Evolutionary conservation across 2,113 vertebrate genomes (phyloP), one percentile per base, ranked within the genome.

Genomic region (Camelus dromedarius): DNA sequence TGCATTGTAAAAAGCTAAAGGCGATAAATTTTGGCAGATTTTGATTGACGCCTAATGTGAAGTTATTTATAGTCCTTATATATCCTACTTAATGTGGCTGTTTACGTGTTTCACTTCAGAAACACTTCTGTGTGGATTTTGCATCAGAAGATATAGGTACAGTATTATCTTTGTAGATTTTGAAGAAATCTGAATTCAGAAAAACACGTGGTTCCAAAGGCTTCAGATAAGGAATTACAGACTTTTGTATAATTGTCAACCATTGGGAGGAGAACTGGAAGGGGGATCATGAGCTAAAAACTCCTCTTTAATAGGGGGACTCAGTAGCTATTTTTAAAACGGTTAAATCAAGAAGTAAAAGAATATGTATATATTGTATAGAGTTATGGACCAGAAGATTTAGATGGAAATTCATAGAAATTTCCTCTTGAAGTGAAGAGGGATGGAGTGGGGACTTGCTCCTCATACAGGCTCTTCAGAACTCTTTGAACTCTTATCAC

Each of bases 151-250:
- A 60, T 58, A 48, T 35, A 26, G 56, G 73, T 0, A 32, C 5
- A 56, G 32, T 60, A 42, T 86, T 46, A 72, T 14, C 11, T 85
- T 60, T 89, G 24, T 56, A 46, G 70, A 60, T 62, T 94, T 28
- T 88, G 35, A 75, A 76, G 89, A 79, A 52, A 73, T 24, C 26
- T 82, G 14, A 88, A 85, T 94, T 95, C 38, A 67, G 75, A 84
- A 46, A 42, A n/a, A 72, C 62, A 26, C 1, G 3, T 85, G 35
- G 8, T 89, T 72, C 48, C 30, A 58, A 48, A 24, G 20, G 89
- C 69, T 86, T 93, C 10, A 56, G 54, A 30, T 72, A 42, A 86
- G n/a, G 32, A 82, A 84, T 16, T 52, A 6, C 66, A 54, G 38
- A 26, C 28, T 84, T 60, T 77, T 54, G 30, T 15, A 1, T 83